Evolutionary conservation across 2,113 vertebrate species (phyloP), one percentile per base, ranked within the genome.

Genomic region (Vidua macroura): DNA sequence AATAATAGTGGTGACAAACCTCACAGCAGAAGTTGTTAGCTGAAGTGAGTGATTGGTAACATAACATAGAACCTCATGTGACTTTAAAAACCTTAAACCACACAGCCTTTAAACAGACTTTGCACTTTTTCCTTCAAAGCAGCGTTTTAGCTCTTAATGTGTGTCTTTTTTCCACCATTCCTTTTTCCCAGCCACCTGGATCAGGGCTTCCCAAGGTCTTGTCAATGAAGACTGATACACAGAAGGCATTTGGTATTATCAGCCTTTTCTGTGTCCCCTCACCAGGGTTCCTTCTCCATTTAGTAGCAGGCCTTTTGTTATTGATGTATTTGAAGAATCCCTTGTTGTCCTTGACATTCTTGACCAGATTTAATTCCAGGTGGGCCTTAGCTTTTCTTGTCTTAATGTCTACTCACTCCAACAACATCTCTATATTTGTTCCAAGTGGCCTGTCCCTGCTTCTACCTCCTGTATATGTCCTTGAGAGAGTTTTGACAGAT

Each of bases 351-450:
- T 58, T 51, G 52, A 21, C 8, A 9, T 86, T 35, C 44, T 69
- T 62, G 23, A 39, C 12, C 39, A 46, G 11, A 46, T 77, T 60
- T 69, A 60, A 39, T 77, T 77, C 55, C 39, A 69, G 19, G 7
- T 53, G 5, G 13, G 46, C 53, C 37, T 77, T 37, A 10, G 27
- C 19, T 28, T 53, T 86, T 46, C 35, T 20, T 37, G 22, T 46
- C 22, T 69, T 15, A 10, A 15, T 1, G 1, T 62, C n/a, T 62
- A 1, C 23, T 39, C 20, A 39, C 39, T 77, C 33, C 2, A 22
- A 7, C 31, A 41, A 6, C 13, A 27, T 60, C 11, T 62, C 28
- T 39, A 1, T 30, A 20, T 79, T 63, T 0, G 0, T 55, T 78
- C 23, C 41, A 48, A 55, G 66, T 30, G 48, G 13, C 28, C 28